Percentiles rank a stretch among this genome's conserved stretches.
phyloP scores from a whole-genome alignment of 2,888 invertebrate genomes.

The Synergus japonicus region DNA sequence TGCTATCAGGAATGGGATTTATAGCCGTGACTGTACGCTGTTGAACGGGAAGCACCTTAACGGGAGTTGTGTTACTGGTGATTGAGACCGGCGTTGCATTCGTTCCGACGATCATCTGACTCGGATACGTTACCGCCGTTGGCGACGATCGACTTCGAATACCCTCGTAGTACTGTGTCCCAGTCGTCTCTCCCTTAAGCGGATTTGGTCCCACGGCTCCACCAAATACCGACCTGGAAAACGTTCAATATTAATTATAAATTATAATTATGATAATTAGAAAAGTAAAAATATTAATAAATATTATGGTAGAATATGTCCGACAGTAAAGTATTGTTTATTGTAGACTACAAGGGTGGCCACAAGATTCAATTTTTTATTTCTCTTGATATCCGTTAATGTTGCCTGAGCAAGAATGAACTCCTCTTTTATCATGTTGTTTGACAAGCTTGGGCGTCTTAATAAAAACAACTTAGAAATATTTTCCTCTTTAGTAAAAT shows the following conservation, averaged over 20 bases:
- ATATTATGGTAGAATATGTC: too few species aligned
- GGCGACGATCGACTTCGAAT: conserved; percentile 83
- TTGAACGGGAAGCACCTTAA: conserved; percentile 78
- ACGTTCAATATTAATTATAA: background rate
- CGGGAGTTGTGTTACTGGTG: conserved; percentile 75
- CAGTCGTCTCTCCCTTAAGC: conserved; percentile 82
- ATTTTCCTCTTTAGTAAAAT: too few species aligned
- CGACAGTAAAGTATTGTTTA: too few species aligned
- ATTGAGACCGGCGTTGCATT: conserved; percentile 55
- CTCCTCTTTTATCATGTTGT: too few species aligned
- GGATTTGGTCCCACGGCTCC: conserved; percentile 90
- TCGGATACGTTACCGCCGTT: conserved; percentile 77
- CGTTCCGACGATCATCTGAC: conserved; percentile 63
- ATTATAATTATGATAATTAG: too few species aligned
- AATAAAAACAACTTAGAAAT: too few species aligned
- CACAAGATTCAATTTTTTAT: too few species aligned
- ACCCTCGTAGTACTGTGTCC: conserved; percentile 83
- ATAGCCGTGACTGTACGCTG: conserved; percentile 74
- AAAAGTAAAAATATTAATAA: too few species aligned
- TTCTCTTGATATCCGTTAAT: too few species aligned
- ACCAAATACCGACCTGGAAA: conserved; percentile 87
- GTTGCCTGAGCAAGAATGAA: too few species aligned
- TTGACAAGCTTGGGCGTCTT: too few species aligned
- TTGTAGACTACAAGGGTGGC: too few species aligned
- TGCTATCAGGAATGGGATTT: conserved; percentile 70